Evolutionary conservation across 1,140 invertebrate genomes (phyloP), one percentile per base, ranked within the genome.

Genomic region (Zelostemma sp.): DNA sequence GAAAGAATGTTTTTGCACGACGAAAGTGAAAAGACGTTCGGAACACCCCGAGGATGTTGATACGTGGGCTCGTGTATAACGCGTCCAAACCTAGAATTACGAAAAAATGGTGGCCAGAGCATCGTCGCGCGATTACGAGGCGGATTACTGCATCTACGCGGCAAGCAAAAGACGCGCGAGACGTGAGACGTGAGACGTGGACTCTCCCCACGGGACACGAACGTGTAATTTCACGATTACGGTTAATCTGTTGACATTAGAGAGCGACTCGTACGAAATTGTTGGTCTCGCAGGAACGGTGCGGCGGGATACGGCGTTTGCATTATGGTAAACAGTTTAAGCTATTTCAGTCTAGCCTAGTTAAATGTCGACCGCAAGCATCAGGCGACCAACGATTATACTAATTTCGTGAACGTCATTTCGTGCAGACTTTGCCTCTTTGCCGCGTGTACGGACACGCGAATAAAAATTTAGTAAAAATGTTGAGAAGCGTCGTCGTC

Each of bases 191-290:
- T n/a, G n/a, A n/a, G n/a, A n/a, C n/a, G n/a, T n/a, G n/a, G 77
- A 74, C 74, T 76, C 58, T 68, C 54, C 61, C 76, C 66, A 72
- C 65, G 76, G 68, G 75, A 77, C 75, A 53, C 72, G 75, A 82
- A 81, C 80, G 69, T 83, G 83, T 84, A 84, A 85, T 85, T 85
- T 84, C 78, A 82, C 75, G 80, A 85, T 84, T 83, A 84, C 79
- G 69, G 75, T 78, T 83, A 84, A 85, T 85, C 82, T 84, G 82
- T 85, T 85, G 83, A 84, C 83, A 84, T 85, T 85, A 83, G 75
- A 73, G 72, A 64, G 69, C 68, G 49, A 78, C 73, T 77, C 62
- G 38, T 55, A 49, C 57, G 38, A 80, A 80, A 81, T 81, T 81
- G 73, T 77, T 75, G 64, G 76, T 66, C 40, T 63, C 60, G 12